These are phyloP conservation scores for Muscicapa comitata DNA, from an alignment of 2,797 vertebrate genomes.

Conservation along the genomic window DNA sequence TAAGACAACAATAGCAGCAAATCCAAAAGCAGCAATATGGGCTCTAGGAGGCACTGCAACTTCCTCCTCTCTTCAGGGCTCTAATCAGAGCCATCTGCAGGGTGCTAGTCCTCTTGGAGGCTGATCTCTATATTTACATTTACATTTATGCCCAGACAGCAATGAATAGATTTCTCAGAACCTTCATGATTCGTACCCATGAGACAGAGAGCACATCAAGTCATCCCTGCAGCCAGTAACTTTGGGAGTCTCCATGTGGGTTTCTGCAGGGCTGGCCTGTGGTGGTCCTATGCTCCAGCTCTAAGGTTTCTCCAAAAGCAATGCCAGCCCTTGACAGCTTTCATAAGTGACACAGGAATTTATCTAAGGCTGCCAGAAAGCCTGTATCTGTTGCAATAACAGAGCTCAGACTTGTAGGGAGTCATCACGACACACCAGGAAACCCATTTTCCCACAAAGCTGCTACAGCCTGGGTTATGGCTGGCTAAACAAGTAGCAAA, in stretches of 20 bases:
- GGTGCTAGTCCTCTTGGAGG: not conserved
- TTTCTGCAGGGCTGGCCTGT: not conserved
- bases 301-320: not conserved
- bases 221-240: not conserved
- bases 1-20: not conserved
- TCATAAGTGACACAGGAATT: not conserved
- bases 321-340: not conserved
- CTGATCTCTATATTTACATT: not conserved
- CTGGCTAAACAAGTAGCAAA: not conserved
- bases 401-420: not conserved
- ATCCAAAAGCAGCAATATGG: not conserved
- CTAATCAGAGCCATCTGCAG: not conserved
- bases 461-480: not conserved
- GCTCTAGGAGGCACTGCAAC: not conserved
- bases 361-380: not conserved
- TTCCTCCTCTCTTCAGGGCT: not conserved
- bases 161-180: not conserved
- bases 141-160: not conserved
- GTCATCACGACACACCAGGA: not conserved
- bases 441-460: not conserved
- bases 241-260: not conserved
- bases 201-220: not conserved
- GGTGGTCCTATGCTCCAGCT: not conserved
- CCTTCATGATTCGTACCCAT: rapidly evolving
- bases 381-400: not conserved